Conservation (phyloP, 2,113 vertebrate species). For the Mustela lutreola region DNA sequence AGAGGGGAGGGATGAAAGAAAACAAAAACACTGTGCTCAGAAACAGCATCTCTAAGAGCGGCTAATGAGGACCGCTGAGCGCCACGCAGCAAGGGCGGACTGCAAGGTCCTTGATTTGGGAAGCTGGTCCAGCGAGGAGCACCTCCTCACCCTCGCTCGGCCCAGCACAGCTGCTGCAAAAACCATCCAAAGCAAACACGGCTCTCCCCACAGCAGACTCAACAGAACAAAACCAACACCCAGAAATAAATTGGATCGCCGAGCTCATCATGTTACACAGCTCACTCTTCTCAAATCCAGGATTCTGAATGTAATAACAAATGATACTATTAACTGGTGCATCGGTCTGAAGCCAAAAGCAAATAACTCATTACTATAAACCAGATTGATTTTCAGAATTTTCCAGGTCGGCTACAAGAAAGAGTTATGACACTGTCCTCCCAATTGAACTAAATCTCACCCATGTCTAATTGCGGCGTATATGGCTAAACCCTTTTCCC, state of each 20-base stretch:
- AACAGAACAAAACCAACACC: constrained; percentile 79
- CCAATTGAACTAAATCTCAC: constrained; percentile 58
- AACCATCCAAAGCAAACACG: constrained; percentile 75
- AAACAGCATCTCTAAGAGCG: background rate
- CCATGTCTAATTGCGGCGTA: constrained; percentile 44
- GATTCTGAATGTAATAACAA: constrained; percentile 58
- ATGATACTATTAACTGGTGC: constrained; percentile 21
- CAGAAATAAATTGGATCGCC: constrained; percentile 72
- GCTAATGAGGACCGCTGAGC: background rate
- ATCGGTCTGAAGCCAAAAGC: constrained; percentile 48
- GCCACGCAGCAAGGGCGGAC: background rate
- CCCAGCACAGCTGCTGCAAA: constrained; percentile 48
- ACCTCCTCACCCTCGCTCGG: background rate
- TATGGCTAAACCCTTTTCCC: constrained; percentile 17
- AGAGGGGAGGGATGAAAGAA: background rate
- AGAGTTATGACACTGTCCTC: constrained; percentile 52
- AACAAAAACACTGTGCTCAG: background rate
- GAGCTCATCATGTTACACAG: constrained; percentile 57
- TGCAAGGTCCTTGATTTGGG: rapidly evolving
- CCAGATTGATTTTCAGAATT: constrained; percentile 61
- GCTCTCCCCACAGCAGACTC: constrained; percentile 70
- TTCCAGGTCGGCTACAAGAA: constrained; percentile 69
- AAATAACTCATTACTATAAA: constrained; percentile 48
- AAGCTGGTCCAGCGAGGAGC: background rate
- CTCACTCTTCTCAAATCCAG: constrained; percentile 70